Evolutionary conservation across 2,113 vertebrate species (phyloP), one percentile per base, ranked within the genome.

Genomic region (Cepphus grylle): DNA sequence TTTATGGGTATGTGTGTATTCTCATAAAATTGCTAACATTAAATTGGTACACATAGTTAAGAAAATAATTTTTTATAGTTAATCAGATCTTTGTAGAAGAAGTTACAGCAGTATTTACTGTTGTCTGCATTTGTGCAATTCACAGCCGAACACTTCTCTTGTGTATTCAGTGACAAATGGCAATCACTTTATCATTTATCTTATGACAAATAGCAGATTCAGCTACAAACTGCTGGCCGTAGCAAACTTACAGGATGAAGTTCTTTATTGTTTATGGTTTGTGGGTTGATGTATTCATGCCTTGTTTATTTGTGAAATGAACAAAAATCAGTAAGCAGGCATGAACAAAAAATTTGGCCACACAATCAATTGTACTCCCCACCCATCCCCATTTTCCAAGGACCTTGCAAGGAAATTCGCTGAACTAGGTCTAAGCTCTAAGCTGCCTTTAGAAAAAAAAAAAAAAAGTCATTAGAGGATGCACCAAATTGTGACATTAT

Each of bases 211-310:
- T 99, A 98, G 98, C 97, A 98, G 98, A 98, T 98, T 98, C 98
- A 98, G 96, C 97, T 96, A 98, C 98, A 98, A 99, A 99, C 98
- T 99, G 98, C 98, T 98, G 98, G 97, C 98, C 94, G 96, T 99
- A 98, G 98, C 98, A 99, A 99, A 99, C 98, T 98, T 98, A 98
- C 98, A 98, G 98, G 98, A 98, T 98, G 98, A 98, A 98, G 98
- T 99, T 99, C 98, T 98, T 98, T 98, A 99, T 99, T 99, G 98
- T 98, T 98, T 98, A 98, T 98, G 98, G 98, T 98, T 98, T 98
- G 97, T 98, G 98, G 98, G 97, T 98, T 99, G 98, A 99, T 98
- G 98, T 98, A 99, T 99, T 99, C 98, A 98, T 99, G 98, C 98
- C 98, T 99, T 98, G 98, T 99, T 99, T 99, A 98, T 98, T 98